Conservation (phyloP, 2,888 invertebrate species). For the Anaspis maculata region DNA sequence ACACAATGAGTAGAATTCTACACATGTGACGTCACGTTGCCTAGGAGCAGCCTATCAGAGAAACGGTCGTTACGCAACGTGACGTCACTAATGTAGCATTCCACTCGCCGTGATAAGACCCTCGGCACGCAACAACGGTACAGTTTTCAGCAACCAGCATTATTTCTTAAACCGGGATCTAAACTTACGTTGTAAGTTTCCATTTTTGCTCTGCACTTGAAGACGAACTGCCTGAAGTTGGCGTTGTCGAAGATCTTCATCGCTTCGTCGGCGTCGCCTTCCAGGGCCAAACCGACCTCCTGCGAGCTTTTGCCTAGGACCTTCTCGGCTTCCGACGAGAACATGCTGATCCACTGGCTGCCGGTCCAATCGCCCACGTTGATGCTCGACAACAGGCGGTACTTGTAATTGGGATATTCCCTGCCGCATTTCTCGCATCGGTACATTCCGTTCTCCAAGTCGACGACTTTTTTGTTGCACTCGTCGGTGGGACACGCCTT, state of each 20-base stretch:
- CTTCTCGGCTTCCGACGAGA: constrained; percentile 75
- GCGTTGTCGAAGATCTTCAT: constrained; percentile 62
- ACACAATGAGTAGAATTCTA: too few relatives aligned
- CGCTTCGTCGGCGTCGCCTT: constrained; percentile 57
- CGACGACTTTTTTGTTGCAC: constrained; percentile 93
- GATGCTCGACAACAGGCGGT: constrained; percentile 59
- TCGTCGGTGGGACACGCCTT: constrained; percentile 81
- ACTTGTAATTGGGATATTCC: constrained; percentile 78
- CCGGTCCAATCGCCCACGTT: constrained; percentile 82
- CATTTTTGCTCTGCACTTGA: constrained; percentile 80
- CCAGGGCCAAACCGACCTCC: constrained; percentile 70
- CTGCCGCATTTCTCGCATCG: constrained; percentile 92
- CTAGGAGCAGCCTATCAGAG: too few relatives aligned
- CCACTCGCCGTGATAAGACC: too few relatives aligned
- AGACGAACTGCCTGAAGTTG: constrained; percentile 70
- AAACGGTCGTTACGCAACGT: too few relatives aligned
- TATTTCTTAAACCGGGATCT: too few relatives aligned
- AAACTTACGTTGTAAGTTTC: constrained; percentile 79
- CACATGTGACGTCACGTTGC: too few relatives aligned
- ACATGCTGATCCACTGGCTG: constrained; percentile 85
- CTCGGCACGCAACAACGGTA: too few relatives aligned
- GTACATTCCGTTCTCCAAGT: constrained; percentile 78
- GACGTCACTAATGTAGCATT: too few relatives aligned
- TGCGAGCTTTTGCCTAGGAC: constrained; percentile 63
- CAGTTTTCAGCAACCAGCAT: not conserved